Evolutionary conservation across 2,888 invertebrate species (phyloP).

Genomic region (Chloroclystis v-ata): DNA sequence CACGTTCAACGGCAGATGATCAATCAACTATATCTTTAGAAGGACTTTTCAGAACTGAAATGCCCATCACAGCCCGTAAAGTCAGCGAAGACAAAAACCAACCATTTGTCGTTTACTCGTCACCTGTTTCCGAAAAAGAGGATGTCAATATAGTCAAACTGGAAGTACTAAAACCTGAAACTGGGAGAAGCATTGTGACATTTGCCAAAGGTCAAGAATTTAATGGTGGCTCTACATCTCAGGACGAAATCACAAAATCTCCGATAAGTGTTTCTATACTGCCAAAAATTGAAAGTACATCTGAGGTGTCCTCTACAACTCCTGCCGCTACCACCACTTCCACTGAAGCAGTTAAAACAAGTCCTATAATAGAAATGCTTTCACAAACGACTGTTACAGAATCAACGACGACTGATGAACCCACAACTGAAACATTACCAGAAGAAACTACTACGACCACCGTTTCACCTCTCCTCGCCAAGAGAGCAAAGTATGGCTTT

Average conservation of each 20-base stretch:
- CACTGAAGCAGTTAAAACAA: constrained; percentile 28
- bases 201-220: constrained; percentile 66
- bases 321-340: constrained; percentile 27
- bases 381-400: constrained; percentile 34
- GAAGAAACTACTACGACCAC: constrained; percentile 57
- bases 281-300: constrained; percentile 33
- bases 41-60: constrained; percentile 80
- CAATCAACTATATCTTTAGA: constrained; percentile 83
- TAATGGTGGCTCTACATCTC: constrained; percentile 46
- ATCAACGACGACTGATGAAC: constrained; percentile 35
- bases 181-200: constrained; percentile 55
- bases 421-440: constrained; percentile 45
- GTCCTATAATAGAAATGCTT: constrained; percentile 38
- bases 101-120: constrained; percentile 71
- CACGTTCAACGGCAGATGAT: constrained; percentile 64
- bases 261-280: constrained; percentile 51
- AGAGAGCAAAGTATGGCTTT: constrained; percentile 63
- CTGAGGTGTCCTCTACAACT: constrained; percentile 30
- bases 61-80: constrained; percentile 53
- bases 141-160: constrained; percentile 54
- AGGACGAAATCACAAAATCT: constrained; percentile 45
- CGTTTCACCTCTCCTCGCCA: constrained; percentile 51
- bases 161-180: constrained; percentile 53
- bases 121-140: constrained; percentile 54
- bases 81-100: constrained; percentile 44